Conservation (phyloP, 2,113 vertebrate genomes). For the Pyrgilauda ruficollis region DNA sequence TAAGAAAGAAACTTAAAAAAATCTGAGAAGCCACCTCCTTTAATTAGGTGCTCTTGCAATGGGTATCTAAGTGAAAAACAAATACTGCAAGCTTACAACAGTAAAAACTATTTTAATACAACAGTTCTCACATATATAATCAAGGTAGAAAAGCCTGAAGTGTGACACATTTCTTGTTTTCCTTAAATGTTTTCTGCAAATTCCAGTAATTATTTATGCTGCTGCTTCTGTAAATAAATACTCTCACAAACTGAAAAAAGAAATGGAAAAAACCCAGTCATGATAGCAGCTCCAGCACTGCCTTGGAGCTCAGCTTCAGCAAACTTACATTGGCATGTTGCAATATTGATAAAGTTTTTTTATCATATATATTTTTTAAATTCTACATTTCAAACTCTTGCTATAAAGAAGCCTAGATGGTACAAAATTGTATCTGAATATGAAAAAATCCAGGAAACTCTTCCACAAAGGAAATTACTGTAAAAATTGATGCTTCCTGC, state of each 20-base stretch:
- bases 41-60: background rate
- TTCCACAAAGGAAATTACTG: constrained; percentile 31
- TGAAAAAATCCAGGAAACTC: constrained; percentile 6
- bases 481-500: constrained; percentile 39
- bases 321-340: background rate
- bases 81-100: background rate
- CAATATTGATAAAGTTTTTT: background rate
- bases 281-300: background rate
- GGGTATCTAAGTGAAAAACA: background rate
- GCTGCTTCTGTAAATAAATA: background rate
- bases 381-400: background rate
- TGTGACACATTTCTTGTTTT: background rate
- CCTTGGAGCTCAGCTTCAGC: background rate
- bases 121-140: background rate
- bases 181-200: background rate
- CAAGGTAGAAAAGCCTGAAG: background rate
- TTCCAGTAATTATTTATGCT: background rate
- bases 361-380: background rate
- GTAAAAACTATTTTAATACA: background rate
- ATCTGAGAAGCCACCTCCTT: background rate
- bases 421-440: background rate
- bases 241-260: background rate
- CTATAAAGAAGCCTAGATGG: background rate
- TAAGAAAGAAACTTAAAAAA: background rate
- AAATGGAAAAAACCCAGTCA: background rate